These are phyloP conservation scores for Malacosoma neustria DNA, from an alignment of 2,888 invertebrate genomes.

Conservation along the genomic window DNA sequence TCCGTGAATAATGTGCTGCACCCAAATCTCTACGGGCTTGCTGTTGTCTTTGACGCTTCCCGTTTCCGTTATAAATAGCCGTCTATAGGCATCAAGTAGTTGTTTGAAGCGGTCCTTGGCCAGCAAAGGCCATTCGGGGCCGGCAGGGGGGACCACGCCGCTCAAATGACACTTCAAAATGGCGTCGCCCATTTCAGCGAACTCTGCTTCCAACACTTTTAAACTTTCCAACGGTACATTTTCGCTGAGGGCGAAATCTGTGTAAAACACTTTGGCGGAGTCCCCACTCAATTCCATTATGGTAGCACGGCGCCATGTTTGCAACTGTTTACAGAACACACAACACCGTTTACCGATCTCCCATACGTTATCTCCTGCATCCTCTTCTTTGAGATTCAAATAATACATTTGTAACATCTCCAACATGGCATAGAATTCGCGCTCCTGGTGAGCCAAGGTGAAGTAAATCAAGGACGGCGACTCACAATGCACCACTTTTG, in stretches of 20 bases:
- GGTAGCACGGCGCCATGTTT: constrained; percentile 79
- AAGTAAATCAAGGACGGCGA: constrained; percentile 78
- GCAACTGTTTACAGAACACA: constrained; percentile 52
- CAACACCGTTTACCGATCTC: constrained; percentile 64
- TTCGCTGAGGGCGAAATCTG: constrained; percentile 78
- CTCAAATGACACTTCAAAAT: constrained; percentile 80
- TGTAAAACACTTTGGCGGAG: constrained; percentile 73
- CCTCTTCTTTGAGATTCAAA: constrained; percentile 28
- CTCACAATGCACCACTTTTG: constrained; percentile 60
- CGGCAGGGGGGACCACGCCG: constrained; percentile 81
- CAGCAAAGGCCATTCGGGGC: constrained; percentile 75
- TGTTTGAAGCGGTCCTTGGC: constrained; percentile 77
- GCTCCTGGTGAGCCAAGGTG: constrained; percentile 57
- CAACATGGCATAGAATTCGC: constrained; percentile 58
- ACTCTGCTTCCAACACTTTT: constrained; percentile 64
- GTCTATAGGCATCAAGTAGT: constrained; percentile 62
- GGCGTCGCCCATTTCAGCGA: constrained; percentile 68
- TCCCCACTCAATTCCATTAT: constrained; percentile 45
- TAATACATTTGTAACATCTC: constrained; percentile 73
- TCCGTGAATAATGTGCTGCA: constrained; percentile 72
- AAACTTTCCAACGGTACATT: constrained; percentile 56
- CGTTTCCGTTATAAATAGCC: constrained; percentile 70
- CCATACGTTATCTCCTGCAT: constrained; percentile 53
- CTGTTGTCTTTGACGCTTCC: constrained; percentile 63
- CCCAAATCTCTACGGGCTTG: constrained; percentile 79